A percentile compares a stretch with the other conserved stretches of the same genome.
Conservation (phyloP, 2,888 invertebrate genomes). For the Physocephala rufipes region DNA sequence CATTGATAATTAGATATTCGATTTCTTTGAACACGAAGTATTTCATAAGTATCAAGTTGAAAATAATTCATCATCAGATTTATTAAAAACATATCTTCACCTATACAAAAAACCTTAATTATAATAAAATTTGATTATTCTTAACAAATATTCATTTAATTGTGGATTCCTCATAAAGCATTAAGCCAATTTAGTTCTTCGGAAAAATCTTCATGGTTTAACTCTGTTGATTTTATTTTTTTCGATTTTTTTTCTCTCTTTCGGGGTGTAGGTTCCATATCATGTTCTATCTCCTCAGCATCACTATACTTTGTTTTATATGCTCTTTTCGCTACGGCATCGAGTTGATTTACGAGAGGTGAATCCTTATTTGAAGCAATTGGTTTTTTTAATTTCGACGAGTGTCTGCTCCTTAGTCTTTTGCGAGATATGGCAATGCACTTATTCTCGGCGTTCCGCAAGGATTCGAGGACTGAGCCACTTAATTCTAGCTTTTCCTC, state of each 20-base stretch:
- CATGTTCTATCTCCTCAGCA: constrained; percentile 21
- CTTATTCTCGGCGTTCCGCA: constrained; percentile 45
- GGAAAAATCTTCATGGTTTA: constrained; percentile 35
- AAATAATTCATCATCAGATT: not conserved
- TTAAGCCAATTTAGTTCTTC: constrained; percentile 48
- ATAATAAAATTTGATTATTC: not conserved
- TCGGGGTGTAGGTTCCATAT: not conserved
- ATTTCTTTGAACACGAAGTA: no score
- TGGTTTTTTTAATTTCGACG: constrained; percentile 17
- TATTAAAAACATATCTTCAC: not conserved
- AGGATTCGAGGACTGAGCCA: constrained; percentile 42
- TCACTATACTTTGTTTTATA: constrained; percentile 41
- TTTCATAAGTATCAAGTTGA: no score
- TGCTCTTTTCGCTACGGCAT: constrained; percentile 42
- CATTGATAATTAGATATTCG: no score
- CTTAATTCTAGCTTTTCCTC: constrained; percentile 45
- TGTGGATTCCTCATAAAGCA: constrained; percentile 10
- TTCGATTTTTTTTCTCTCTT: constrained; percentile 41
- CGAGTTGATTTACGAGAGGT: constrained; percentile 34
- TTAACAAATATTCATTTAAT: not conserved
- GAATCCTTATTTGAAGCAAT: constrained; percentile 22
- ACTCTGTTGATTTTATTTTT: not conserved
- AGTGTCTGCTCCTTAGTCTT: constrained; percentile 17
- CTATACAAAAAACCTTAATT: not conserved
- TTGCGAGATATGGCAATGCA: constrained; percentile 36